phyloP scores from a whole-genome alignment of 2,797 vertebrate genomes.

The Taenioides sp. region DNA sequence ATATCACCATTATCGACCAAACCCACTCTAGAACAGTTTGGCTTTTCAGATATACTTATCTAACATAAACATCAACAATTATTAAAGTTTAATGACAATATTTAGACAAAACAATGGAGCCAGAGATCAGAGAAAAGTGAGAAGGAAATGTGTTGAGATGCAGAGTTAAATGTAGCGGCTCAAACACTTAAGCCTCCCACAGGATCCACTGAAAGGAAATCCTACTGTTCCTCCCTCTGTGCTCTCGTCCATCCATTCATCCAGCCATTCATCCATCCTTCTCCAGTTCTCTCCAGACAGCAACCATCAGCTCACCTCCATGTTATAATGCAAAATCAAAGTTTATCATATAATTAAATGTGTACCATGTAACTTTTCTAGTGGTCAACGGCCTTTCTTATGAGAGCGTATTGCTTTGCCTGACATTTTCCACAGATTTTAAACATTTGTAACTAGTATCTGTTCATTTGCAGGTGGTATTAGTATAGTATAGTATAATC shows the following conservation, averaged over 20 bases:
- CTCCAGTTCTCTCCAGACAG: slow-evolving; percentile 1
- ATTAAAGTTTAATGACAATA: slow-evolving; percentile 4
- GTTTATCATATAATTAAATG: not conserved
- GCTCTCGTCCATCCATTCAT: not conserved
- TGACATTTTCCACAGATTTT: not conserved
- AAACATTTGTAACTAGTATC: too few relatives aligned
- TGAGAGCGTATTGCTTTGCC: not conserved
- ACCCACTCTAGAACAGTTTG: not conserved
- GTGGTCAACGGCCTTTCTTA: too few relatives aligned
- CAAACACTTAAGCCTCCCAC: slow-evolving; percentile 38
- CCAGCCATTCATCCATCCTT: not conserved
- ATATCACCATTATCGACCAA: not conserved
- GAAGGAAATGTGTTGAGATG: slow-evolving; percentile 14
- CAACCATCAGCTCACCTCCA: not conserved
- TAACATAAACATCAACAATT: not conserved
- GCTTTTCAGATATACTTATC: not conserved
- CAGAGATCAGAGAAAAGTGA: slow-evolving; percentile 1
- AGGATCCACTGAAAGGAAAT: slow-evolving; percentile 38
- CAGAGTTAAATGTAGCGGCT: slow-evolving; percentile 42
- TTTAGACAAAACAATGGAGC: not conserved
- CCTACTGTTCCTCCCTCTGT: slow-evolving; percentile 12
- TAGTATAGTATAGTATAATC: too few relatives aligned
- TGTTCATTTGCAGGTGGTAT: too few relatives aligned
- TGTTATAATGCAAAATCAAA: not conserved
- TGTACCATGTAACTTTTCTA: not conserved